phyloP scores from a whole-genome alignment of 1,140 invertebrate species.

The Hyphantria cunea region DNA sequence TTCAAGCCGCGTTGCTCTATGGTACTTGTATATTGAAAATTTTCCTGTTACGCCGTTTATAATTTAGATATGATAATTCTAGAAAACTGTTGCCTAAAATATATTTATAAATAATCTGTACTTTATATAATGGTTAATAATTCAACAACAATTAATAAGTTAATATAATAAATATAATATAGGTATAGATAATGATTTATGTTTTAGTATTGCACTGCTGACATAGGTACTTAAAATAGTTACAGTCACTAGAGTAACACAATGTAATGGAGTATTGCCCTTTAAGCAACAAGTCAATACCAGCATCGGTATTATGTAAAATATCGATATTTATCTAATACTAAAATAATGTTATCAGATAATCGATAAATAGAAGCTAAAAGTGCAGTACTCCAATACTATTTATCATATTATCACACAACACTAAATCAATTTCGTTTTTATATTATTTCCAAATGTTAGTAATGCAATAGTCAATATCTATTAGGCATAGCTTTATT shows the following conservation, averaged over 20 bases:
- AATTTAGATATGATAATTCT: background rate
- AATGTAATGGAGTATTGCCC: too few relatives aligned
- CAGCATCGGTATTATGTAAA: too few relatives aligned
- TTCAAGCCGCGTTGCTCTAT: too few relatives aligned
- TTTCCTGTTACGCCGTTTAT: too few relatives aligned
- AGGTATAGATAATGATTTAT: conserved; percentile 2
- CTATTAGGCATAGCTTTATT: conserved; percentile 8
- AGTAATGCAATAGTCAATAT: conserved; percentile 1
- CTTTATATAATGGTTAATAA: conserved; percentile 13
- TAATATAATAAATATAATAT: conserved; percentile 1
- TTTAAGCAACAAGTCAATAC: too few relatives aligned
- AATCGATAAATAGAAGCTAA: too few relatives aligned
- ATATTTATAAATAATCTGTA: conserved; percentile 4
- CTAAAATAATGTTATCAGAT: too few relatives aligned
- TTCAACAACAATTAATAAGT: too few relatives aligned
- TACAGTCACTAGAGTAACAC: conserved; percentile 9
- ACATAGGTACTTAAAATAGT: conserved; percentile 25
- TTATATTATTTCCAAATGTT: conserved; percentile 2
- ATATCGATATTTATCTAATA: too few relatives aligned
- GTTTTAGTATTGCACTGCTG: conserved; percentile 14
- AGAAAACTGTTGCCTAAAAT: conserved; percentile 14
- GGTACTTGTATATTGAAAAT: too few relatives aligned
- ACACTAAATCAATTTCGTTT: conserved; percentile 9
- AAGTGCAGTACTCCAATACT: conserved; percentile 2
- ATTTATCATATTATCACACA: conserved; percentile 9